These are phyloP conservation scores for Mesembrinibis cayennensis DNA, from an alignment of 2,113 vertebrate species.

Conservation along the genomic window DNA sequence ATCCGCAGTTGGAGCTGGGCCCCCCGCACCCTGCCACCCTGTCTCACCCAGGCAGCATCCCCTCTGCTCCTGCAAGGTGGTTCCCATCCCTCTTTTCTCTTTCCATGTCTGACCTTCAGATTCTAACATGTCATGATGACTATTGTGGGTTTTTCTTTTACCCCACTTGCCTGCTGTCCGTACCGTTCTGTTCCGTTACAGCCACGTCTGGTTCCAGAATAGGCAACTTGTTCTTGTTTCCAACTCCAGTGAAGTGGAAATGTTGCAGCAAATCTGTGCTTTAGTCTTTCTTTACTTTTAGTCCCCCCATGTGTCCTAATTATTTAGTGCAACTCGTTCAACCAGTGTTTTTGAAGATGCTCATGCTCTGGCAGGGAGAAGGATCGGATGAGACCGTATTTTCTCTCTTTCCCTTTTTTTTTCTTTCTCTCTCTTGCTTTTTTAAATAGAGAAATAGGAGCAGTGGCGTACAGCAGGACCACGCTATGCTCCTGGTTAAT, in stretches of 20 bases:
- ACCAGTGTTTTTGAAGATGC: neutral
- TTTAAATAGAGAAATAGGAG: neutral
- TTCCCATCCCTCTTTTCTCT: neutral
- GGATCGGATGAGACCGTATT: neutral
- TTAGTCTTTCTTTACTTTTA: slow-evolving; percentile 38
- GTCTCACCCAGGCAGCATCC: neutral
- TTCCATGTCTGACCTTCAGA: neutral
- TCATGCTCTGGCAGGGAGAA: neutral
- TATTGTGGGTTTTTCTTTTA: neutral
- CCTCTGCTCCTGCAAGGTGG: neutral
- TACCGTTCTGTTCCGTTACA: neutral
- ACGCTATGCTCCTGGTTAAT: neutral
- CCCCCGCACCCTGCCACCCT: neutral
- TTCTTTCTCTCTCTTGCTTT: neutral
- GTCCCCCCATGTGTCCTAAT: slow-evolving; percentile 45
- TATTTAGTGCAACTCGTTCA: slow-evolving; percentile 39
- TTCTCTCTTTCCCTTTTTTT: neutral
- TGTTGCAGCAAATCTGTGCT: neutral
- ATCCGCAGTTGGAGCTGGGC: neutral
- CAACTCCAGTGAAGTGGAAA: neutral
- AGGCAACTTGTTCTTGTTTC: neutral
- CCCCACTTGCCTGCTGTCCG: neutral
- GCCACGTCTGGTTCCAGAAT: neutral
- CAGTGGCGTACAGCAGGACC: neutral
- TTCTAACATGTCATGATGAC: neutral